Evolutionary conservation across 30 jellyfish, hydroid and myxozoan genomes (phyloP).

Genomic region (Cassiopea andromeda): DNA sequence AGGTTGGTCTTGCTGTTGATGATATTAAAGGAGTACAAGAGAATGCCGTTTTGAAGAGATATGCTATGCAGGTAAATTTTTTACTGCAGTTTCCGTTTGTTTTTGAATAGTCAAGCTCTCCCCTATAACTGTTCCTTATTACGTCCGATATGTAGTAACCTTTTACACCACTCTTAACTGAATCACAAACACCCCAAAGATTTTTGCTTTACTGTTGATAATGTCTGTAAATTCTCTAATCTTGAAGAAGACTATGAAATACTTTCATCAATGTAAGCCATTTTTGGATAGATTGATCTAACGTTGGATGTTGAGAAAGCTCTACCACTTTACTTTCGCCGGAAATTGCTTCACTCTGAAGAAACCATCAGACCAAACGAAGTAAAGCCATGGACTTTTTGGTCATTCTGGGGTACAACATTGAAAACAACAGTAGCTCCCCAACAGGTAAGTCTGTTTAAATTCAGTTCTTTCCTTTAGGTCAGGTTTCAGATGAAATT

Average conservation of each 20-base stretch:
- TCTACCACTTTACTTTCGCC: slow-evolving; percentile 81
- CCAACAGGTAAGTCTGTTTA: slow-evolving; percentile 53
- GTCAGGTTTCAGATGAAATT: no score
- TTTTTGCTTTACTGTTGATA: no score
- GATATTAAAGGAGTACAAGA: slow-evolving; percentile 92
- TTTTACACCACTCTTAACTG: no score
- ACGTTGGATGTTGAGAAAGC: slow-evolving; percentile 97
- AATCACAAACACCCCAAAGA: no score
- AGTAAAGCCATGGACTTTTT: slow-evolving; percentile 85
- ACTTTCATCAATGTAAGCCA: no score
- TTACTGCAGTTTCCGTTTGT: neutral
- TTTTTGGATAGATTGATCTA: slow-evolving; percentile 82
- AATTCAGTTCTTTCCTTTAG: neutral
- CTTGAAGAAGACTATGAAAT: no score
- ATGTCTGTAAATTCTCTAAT: no score
- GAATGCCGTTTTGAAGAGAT: slow-evolving; percentile 83
- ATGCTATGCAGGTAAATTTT: slow-evolving; percentile 81
- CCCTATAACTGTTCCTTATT: no score
- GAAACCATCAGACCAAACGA: slow-evolving; percentile 89
- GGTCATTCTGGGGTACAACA: slow-evolving; percentile 97
- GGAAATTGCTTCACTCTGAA: slow-evolving; percentile 79
- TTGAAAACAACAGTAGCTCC: slow-evolving; percentile 47
- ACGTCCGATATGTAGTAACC: no score
- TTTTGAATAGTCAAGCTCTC: neutral
- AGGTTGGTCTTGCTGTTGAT: slow-evolving; percentile 95